Conservation (phyloP, 2,888 invertebrate genomes). For the Ametastegia equiseti region DNA sequence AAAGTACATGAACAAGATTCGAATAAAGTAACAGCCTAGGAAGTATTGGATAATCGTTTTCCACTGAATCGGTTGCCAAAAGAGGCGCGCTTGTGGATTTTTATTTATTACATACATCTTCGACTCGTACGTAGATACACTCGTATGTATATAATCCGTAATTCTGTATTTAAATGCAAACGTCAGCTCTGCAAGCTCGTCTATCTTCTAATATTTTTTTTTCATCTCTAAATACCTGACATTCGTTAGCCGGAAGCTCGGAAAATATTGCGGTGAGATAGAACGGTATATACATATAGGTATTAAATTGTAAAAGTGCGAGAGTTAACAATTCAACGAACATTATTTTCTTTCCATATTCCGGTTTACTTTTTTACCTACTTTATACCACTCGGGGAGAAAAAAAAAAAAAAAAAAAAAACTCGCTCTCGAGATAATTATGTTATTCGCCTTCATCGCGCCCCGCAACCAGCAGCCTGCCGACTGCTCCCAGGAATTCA, state of each 20-base stretch:
- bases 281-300: background rate
- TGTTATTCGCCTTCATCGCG: background rate
- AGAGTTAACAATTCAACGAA: background rate
- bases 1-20: background rate
- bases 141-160: slow-evolving; percentile 31
- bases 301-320: no score
- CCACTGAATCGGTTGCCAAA: slow-evolving; percentile 26
- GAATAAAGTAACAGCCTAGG: slow-evolving; percentile 2
- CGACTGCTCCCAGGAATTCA: background rate
- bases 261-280: background rate
- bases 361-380: background rate
- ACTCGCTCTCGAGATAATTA: background rate
- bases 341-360: background rate
- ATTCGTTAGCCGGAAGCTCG: background rate
- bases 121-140: background rate
- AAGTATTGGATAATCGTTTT: slow-evolving; percentile 37
- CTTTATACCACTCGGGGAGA: background rate
- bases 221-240: background rate
- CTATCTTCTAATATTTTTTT: background rate
- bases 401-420: no score
- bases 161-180: slow-evolving; percentile 44
- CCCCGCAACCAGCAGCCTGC: no score
- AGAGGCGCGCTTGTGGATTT: slow-evolving; percentile 6
- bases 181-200: background rate
- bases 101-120: slow-evolving; percentile 20